Percentiles rank a stretch among this genome's conserved stretches.
These are phyloP conservation scores for Chloroceryle amazona DNA, from an alignment of 2,797 vertebrate genomes.

Conservation along the genomic window DNA sequence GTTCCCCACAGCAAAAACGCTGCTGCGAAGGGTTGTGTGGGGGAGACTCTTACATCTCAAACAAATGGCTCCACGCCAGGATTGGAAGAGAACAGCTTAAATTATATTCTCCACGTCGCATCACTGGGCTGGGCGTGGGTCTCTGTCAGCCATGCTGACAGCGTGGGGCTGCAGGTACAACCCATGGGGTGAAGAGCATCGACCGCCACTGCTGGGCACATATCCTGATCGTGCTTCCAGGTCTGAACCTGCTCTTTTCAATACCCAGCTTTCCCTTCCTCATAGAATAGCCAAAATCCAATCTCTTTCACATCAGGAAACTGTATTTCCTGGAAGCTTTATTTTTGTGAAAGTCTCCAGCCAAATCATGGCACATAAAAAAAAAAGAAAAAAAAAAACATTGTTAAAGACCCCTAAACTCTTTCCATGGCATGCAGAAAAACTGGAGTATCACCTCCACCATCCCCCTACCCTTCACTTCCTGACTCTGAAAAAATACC, in stretches of 20 bases:
- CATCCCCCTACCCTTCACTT: neutral
- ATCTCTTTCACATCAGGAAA: neutral
- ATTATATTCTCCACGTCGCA: fast-evolving
- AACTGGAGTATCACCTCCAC: neutral
- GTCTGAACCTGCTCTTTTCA: neutral
- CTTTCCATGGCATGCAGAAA: neutral
- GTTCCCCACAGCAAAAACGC: neutral
- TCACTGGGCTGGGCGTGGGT: fast-evolving
- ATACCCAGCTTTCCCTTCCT: neutral
- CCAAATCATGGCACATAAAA: neutral
- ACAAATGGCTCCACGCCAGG: neutral
- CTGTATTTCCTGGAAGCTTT: neutral
- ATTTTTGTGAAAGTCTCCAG: neutral
- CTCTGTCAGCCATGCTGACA: fast-evolving
- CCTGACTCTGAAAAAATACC: neutral
- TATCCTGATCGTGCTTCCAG: neutral
- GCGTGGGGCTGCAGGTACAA: neutral
- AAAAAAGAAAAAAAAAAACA: neutral
- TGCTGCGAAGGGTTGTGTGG: neutral
- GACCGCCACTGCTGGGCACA: neutral
- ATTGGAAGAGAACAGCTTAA: neutral
- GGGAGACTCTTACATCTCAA: neutral
- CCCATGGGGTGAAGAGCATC: fast-evolving
- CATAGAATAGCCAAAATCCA: fast-evolving
- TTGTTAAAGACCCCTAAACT: neutral